Percentiles rank a stretch among this genome's conserved stretches.
Evolutionary conservation across 2,888 invertebrate species (phyloP).

Genomic region (Bugula neritina): DNA sequence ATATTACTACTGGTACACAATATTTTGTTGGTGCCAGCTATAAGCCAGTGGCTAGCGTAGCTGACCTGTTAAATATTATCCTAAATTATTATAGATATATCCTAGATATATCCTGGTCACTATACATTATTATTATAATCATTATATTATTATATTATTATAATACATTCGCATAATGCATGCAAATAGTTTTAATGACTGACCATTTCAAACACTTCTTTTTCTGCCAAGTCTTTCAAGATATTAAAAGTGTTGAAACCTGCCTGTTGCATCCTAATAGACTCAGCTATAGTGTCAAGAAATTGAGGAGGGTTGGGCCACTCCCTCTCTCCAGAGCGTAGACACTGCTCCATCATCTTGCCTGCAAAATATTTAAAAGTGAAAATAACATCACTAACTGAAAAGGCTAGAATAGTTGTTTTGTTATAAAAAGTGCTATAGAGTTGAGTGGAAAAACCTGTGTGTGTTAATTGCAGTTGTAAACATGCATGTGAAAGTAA

Average conservation of each 20-base stretch:
- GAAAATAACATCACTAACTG: too few species aligned
- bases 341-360: constrained; percentile 18
- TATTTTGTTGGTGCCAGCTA: too few species aligned
- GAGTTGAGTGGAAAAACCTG: not conserved
- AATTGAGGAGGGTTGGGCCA: constrained; percentile 52
- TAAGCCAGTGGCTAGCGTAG: too few species aligned
- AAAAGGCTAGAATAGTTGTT: too few species aligned
- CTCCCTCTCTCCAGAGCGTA: constrained; percentile 35
- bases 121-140: too few species aligned
- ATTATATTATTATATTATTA: not conserved
- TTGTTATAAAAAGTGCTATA: too few species aligned
- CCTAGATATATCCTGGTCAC: too few species aligned
- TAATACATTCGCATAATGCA: not conserved
- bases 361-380: constrained; percentile 23
- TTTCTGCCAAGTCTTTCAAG: constrained; percentile 48
- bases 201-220: constrained; percentile 53
- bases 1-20: too few species aligned
- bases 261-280: constrained; percentile 52
- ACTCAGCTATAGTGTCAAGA: constrained; percentile 55
- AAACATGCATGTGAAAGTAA: not conserved
- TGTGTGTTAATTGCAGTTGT: not conserved
- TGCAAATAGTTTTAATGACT: too few species aligned
- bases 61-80: too few species aligned
- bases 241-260: constrained; percentile 54
- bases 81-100: too few species aligned